Evolutionary conservation across 2,888 invertebrate species (phyloP), one percentile per base, ranked within the genome.

Genomic region (Dryocosmus kuriphilus): DNA sequence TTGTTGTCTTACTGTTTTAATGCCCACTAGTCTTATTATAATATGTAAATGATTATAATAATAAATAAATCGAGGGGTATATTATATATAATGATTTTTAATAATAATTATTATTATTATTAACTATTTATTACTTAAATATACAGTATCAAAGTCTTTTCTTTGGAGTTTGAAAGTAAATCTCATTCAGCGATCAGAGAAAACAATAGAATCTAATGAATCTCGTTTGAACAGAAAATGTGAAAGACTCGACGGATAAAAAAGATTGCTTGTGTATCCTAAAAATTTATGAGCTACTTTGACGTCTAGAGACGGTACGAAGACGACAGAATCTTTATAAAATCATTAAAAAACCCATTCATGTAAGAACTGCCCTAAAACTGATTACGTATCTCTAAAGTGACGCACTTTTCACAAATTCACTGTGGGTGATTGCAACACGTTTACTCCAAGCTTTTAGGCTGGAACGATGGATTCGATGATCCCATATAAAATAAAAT

Each of bases 241-340:
- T 55, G 8, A 7, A 19, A 77, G 76, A 78, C 77, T 78, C 67
- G 76, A 22, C 71, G 62, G 78, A 81, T 81, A 80, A 77, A 80
- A 77, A 81, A 74, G 78, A 79, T 77, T 76, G 79, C 71, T 79
- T 80, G 77, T 80, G 79, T 77, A 80, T 77, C 76, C 73, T 57
- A 80, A 77, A 78, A 80, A 78, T 81, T 80, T 78, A 77, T 77
- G 79, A 76, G 77, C 76, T 76, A 78, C 74, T 75, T 71, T 32
- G 55, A 67, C 67, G 77, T 78, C 76, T 24, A 77, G 76, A 65
- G 78, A 79, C 75, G 78, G 67, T 78, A 77, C 22, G 73, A 75
- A 51, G 60, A 46, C 77, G 77, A 74, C 74, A 76, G 76, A 74
- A 77, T 75, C 32, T n/a, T 51, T 11, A 79, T 71, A 75, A 79